Conservation (phyloP, 2,113 vertebrate species). For the Scatophagus argus region DNA sequence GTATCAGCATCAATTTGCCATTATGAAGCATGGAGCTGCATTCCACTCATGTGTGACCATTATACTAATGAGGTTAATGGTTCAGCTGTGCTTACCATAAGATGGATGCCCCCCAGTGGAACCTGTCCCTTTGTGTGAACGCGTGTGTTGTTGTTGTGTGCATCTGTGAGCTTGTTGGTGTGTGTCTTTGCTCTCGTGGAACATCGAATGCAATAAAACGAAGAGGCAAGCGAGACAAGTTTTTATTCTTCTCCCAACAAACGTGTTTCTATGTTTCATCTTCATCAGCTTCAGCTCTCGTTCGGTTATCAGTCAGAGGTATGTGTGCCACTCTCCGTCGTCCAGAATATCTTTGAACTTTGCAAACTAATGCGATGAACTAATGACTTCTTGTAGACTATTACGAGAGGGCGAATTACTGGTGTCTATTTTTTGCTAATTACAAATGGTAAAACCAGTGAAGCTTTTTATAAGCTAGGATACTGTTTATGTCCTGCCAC, state of each 20-base stretch:
- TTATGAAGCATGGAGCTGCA: conserved; percentile 80
- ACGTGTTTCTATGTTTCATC: conserved; percentile 22
- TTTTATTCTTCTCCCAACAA: conserved; percentile 2
- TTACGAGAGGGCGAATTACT: conserved; percentile 77
- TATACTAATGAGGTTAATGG: conserved; percentile 85
- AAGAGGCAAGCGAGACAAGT: conserved; percentile 17
- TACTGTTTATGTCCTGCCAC: conserved; percentile 79
- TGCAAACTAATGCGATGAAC: conserved; percentile 78
- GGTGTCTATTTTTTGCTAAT: conserved; percentile 83
- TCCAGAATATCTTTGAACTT: conserved; percentile 79
- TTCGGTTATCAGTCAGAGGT: conserved; percentile 53
- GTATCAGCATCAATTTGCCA: conserved; percentile 84
- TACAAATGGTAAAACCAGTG: conserved; percentile 82
- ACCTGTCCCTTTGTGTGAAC: conserved; percentile 69
- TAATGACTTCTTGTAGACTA: conserved; percentile 78
- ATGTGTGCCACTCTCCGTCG: conserved; percentile 35
- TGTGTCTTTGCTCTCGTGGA: conserved; percentile 28
- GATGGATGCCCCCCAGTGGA: conserved; percentile 82
- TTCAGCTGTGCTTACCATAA: conserved; percentile 84
- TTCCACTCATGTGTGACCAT: conserved; percentile 84
- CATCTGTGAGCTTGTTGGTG: conserved; percentile 34
- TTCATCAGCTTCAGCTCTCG: conserved; percentile 8
- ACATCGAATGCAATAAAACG: neutral
- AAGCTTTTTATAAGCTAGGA: conserved; percentile 81
- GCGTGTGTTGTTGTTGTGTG: conserved; percentile 38